Evolutionary conservation across 2,797 vertebrate species (phyloP).

Genomic region (Microhierax caerulescens): DNA sequence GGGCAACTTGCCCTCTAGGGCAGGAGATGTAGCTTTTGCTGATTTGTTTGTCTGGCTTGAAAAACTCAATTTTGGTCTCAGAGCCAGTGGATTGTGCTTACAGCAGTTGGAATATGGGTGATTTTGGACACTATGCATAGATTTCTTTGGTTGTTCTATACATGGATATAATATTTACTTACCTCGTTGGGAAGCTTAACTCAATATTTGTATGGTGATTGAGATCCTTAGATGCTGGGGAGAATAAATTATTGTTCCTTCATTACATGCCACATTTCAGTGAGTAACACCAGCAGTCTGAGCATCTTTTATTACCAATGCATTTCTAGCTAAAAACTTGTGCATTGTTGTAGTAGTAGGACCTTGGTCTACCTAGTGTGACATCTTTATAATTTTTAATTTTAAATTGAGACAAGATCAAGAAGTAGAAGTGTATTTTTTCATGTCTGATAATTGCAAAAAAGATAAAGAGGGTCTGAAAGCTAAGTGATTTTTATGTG

Average conservation of each 20-base stretch:
- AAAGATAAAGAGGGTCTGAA: neutral
- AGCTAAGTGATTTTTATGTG: neutral
- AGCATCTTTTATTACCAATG: neutral
- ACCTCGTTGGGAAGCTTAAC: neutral
- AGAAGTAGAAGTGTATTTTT: neutral
- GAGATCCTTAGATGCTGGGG: neutral
- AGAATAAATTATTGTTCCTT: neutral
- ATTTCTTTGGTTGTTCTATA: neutral
- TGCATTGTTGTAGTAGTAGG: rapidly evolving
- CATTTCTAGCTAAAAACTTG: neutral
- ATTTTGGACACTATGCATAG: neutral
- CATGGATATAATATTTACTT: neutral
- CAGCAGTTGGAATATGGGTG: neutral
- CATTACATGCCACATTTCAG: neutral
- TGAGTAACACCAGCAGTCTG: neutral
- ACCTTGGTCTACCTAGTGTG: neutral
- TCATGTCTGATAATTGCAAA: neutral
- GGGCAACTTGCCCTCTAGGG: neutral
- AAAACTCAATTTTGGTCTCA: neutral
- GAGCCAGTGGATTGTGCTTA: neutral
- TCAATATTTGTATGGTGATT: conserved; percentile 11
- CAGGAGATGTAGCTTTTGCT: neutral
- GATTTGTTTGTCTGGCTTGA: neutral
- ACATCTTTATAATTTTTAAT: neutral
- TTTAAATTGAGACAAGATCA: neutral